A percentile compares a stretch with the other conserved stretches of the same genome.
Conservation (phyloP, 1,140 invertebrate species). For the Augochlora pura region DNA sequence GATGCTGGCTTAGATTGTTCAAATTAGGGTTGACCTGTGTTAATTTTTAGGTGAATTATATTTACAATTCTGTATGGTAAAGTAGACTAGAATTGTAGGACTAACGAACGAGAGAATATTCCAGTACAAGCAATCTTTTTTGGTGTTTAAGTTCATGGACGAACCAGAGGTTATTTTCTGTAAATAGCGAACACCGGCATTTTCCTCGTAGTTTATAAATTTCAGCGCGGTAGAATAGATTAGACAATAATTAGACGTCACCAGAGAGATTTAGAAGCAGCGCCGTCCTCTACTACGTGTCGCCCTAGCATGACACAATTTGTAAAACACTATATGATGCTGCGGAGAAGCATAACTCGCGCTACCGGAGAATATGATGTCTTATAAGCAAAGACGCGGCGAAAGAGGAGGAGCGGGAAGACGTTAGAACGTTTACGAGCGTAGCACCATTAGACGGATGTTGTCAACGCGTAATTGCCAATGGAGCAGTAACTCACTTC, state of each 20-base stretch:
- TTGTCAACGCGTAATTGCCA: slow-evolving; percentile 71
- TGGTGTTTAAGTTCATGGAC: not conserved
- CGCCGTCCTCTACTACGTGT: slow-evolving; percentile 13
- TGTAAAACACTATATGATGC: slow-evolving; percentile 32
- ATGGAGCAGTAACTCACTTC: slow-evolving; percentile 56
- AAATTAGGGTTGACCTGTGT: too few species aligned
- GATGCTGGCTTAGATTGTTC: too few species aligned
- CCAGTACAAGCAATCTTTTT: too few species aligned
- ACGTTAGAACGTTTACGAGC: slow-evolving; percentile 72
- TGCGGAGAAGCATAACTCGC: slow-evolving; percentile 43
- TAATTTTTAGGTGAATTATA: too few species aligned
- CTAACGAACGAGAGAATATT: too few species aligned
- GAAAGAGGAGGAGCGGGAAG: slow-evolving; percentile 51
- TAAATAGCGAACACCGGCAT: too few species aligned
- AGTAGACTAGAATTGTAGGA: too few species aligned
- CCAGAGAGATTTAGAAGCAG: not conserved
- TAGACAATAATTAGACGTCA: slow-evolving; percentile 15
- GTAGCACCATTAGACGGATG: slow-evolving; percentile 68
- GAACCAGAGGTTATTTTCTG: not conserved
- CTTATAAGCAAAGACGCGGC: slow-evolving; percentile 49
- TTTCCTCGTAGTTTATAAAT: too few species aligned
- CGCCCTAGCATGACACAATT: slow-evolving; percentile 33
- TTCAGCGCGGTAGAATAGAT: not conserved
- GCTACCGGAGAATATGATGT: slow-evolving; percentile 45
- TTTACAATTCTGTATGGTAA: too few species aligned